Percentiles rank a stretch among this genome's conserved stretches.
These are phyloP conservation scores for Sminthurinus signatus DNA, from an alignment of 1,140 invertebrate genomes.

Conservation along the genomic window DNA sequence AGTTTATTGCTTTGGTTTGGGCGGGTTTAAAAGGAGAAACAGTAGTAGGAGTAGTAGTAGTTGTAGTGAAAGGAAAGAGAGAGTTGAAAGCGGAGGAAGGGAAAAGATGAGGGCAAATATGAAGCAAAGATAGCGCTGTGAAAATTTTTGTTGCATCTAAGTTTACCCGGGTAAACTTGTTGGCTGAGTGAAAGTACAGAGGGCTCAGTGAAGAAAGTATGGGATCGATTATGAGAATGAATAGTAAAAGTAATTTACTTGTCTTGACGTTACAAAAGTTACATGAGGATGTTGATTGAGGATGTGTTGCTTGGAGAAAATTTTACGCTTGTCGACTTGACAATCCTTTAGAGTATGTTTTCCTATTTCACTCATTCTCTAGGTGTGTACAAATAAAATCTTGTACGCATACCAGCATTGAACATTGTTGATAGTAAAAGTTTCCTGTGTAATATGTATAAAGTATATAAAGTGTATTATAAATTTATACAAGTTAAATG, in stretches of 20 bases:
- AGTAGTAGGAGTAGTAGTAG: background rate
- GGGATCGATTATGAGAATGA: conserved; percentile 9
- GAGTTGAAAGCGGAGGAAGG: background rate
- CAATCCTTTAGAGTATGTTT: background rate
- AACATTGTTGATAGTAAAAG: too few relatives aligned
- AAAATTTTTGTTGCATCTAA: background rate
- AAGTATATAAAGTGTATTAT: too few relatives aligned
- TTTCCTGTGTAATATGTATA: too few relatives aligned
- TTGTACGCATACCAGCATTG: too few relatives aligned
- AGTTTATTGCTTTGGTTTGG: too few relatives aligned
- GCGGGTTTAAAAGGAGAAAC: too few relatives aligned
- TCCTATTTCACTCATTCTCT: background rate
- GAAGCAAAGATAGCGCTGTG: conserved; percentile 1
- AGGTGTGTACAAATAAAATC: background rate
- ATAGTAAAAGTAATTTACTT: conserved; percentile 2
- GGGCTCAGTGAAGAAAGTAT: conserved; percentile 7
- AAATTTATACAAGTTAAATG: too few relatives aligned
- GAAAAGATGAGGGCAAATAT: background rate
- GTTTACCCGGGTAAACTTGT: background rate
- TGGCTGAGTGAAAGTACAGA: conserved; percentile 5
- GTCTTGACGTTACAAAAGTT: background rate
- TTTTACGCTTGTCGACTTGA: conserved; percentile 3
- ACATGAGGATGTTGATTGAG: background rate
- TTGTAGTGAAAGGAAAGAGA: background rate
- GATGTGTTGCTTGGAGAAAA: background rate